Percentiles rank a stretch among this genome's conserved stretches.
phyloP scores from a whole-genome alignment of 2,797 vertebrate species.

The Ctenosaura bakeri region DNA sequence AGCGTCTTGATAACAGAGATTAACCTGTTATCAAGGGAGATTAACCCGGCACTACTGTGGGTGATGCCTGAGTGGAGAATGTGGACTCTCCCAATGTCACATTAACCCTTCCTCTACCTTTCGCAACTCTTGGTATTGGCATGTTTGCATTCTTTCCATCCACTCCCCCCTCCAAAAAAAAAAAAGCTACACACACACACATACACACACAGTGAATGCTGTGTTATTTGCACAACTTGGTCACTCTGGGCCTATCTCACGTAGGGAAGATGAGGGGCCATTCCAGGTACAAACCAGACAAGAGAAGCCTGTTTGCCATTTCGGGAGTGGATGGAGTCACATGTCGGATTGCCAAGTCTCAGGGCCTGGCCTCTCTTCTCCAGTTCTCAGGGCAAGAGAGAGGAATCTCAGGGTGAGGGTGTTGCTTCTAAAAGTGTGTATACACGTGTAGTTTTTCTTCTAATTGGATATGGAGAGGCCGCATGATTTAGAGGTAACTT shows the following conservation, averaged over 20 bases:
- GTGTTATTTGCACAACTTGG: not conserved
- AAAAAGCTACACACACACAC: not conserved
- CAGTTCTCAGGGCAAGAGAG: too few species aligned
- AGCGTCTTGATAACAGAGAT: slow-evolving; percentile 26
- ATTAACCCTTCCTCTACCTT: not conserved
- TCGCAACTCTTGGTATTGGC: not conserved
- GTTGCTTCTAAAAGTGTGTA: too few species aligned
- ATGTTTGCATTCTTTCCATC: not conserved
- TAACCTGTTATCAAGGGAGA: not conserved
- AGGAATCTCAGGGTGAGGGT: too few species aligned
- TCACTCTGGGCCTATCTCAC: not conserved
- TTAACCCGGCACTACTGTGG: not conserved
- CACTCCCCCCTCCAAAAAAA: not conserved
- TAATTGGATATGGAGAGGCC: too few species aligned
- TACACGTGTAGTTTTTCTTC: too few species aligned
- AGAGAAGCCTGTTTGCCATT: not conserved
- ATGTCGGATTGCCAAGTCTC: too few species aligned
- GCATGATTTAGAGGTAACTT: too few species aligned
- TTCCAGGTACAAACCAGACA: not conserved
- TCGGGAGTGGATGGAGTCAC: not conserved
- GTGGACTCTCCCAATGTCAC: not conserved
- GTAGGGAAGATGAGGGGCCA: not conserved
- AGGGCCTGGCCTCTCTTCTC: too few species aligned
- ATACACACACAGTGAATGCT: not conserved
- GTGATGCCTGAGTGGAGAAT: not conserved